Base-by-base conservation (phyloP, 23 tunicate genomes). In the Oikopleura albicans region DNA sequence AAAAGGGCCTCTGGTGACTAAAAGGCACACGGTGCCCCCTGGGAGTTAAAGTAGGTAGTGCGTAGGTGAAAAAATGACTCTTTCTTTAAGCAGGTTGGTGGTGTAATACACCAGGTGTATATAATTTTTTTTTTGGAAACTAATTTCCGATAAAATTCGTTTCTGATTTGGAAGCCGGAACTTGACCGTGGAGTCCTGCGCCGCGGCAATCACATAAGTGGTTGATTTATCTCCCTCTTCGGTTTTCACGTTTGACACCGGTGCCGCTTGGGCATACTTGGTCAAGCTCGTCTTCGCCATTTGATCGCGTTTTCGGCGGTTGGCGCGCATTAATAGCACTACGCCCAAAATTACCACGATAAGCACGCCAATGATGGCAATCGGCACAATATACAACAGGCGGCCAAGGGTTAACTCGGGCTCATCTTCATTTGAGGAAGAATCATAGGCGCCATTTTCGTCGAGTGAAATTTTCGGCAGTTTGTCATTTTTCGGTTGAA, bases 111-210 rank as follows among this genome's bases (percentile, higher is more conserved):
- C n/a, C n/a, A n/a, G n/a, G n/a, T n/a, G n/a, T n/a, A n/a, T n/a
- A n/a, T n/a, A n/a, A n/a, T n/a, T n/a, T n/a, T n/a, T n/a, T n/a
- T n/a, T n/a, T n/a, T n/a, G n/a, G n/a, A n/a, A n/a, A n/a, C n/a
- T n/a, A n/a, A n/a, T n/a, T n/a, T n/a, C n/a, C n/a, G n/a, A n/a
- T n/a, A n/a, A n/a, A n/a, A n/a, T n/a, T n/a, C n/a, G n/a, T n/a
- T n/a, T n/a, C n/a, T n/a, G n/a, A n/a, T n/a, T n/a, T n/a, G n/a
- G n/a, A n/a, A n/a, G n/a, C n/a, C n/a, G n/a, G n/a, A n/a, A 8
- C 59, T 49, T 49, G 2, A 71, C 79, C 34, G 79, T 12, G 37
- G 79, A 71, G 79, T 71, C 79, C 34, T 71, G 79, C 36, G 79
- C 79, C 4, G 79, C 79, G 35, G 79, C 34, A 31, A 12, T 12